phyloP scores from a whole-genome alignment of 1,140 invertebrate species.

The Drosophila orena region DNA sequence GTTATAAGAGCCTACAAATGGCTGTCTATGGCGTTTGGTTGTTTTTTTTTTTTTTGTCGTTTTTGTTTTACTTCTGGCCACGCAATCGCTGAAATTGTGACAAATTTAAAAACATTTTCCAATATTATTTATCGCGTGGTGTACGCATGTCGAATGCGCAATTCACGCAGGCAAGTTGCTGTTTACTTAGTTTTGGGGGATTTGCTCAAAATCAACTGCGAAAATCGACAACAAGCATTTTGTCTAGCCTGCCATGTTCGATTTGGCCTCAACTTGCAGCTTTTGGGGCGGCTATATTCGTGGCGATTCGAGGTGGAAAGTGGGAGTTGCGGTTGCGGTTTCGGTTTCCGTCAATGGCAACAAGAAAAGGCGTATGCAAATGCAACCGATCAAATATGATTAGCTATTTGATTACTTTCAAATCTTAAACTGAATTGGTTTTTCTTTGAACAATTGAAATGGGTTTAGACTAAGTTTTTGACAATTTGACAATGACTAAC shows the following conservation, averaged over 20 bases:
- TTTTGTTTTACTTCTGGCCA: slow-evolving; percentile 21
- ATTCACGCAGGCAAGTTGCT: slow-evolving; percentile 52
- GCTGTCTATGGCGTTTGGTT: neutral
- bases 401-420: slow-evolving; percentile 7
- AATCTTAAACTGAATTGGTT: neutral
- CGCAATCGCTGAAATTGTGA: slow-evolving; percentile 60
- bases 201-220: slow-evolving; percentile 36
- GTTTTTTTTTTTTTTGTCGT: neutral
- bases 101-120: slow-evolving; percentile 62
- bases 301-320: neutral
- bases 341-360: slow-evolving; percentile 34
- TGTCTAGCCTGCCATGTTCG: slow-evolving; percentile 67
- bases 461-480: neutral
- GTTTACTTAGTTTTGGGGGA: slow-evolving; percentile 35
- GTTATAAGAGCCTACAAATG: slow-evolving; percentile 36
- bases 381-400: slow-evolving; percentile 22
- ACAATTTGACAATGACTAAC: too few species aligned
- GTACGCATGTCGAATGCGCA: slow-evolving; percentile 69
- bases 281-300: slow-evolving; percentile 10
- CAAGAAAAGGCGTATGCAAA: slow-evolving; percentile 12
- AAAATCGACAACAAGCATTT: slow-evolving; percentile 69
- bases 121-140: slow-evolving; percentile 62
- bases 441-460: neutral
- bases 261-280: slow-evolving; percentile 61
- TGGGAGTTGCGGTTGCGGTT: slow-evolving; percentile 13